Conservation (phyloP, 2,888 invertebrate species). For the Eilema griseolum region DNA sequence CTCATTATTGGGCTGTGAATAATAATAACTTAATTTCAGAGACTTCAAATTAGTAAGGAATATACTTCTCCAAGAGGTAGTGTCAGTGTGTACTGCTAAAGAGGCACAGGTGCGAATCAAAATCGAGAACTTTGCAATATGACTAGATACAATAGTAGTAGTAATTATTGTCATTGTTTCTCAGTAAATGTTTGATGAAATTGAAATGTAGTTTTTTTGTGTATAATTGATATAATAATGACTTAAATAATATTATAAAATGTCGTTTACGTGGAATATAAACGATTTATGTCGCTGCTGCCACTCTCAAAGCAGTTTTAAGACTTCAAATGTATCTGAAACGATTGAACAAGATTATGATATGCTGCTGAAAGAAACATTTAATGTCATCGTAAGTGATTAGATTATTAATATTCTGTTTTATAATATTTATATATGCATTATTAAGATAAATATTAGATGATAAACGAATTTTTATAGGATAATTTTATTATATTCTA, state of each 20-base stretch:
- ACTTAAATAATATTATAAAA: slow-evolving; percentile 38
- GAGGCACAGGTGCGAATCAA: background rate
- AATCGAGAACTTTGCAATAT: background rate
- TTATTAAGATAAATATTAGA: background rate
- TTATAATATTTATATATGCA: background rate
- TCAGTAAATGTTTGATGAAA: slow-evolving; percentile 23
- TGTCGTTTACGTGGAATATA: slow-evolving; percentile 58
- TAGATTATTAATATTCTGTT: background rate
- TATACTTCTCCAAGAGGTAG: background rate
- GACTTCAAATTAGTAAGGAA: background rate
- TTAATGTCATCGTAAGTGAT: slow-evolving; percentile 64
- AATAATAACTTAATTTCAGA: too few relatives aligned
- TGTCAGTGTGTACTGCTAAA: background rate
- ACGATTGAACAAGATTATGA: slow-evolving; percentile 59
- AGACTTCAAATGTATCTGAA: slow-evolving; percentile 55
- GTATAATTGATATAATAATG: slow-evolving; percentile 26
- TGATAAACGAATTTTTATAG: background rate
- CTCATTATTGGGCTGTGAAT: too few relatives aligned
- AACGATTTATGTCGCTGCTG: slow-evolving; percentile 72
- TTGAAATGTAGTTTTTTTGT: background rate
- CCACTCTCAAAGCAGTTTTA: slow-evolving; percentile 63
- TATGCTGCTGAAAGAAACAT: slow-evolving; percentile 62
- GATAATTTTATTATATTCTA: background rate
- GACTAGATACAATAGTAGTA: slow-evolving; percentile 21
- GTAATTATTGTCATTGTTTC: slow-evolving; percentile 4